phyloP scores from a whole-genome alignment of 2,888 invertebrate genomes.

The Margaritifera margaritifera region DNA sequence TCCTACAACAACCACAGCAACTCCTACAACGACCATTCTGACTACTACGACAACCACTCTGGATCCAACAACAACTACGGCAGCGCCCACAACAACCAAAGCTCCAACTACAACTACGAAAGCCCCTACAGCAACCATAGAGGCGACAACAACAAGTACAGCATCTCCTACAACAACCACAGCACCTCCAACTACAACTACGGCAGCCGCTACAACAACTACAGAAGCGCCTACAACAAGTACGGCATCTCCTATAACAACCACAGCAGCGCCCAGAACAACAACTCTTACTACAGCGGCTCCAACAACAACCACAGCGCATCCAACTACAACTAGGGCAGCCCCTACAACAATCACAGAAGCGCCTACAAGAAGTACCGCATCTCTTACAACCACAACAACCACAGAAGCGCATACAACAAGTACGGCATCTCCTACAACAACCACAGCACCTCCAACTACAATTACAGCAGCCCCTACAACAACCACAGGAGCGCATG shows the following conservation, averaged over 20 bases:
- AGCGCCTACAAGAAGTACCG: conserved; percentile 3
- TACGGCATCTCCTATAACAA: background rate
- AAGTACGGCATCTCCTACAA: conserved; percentile 8
- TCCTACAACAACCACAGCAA: background rate
- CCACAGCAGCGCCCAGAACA: background rate
- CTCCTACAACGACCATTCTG: background rate
- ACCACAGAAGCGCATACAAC: conserved; percentile 3
- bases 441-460: conserved; percentile 5
- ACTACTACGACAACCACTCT: background rate
- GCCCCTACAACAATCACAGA: conserved; percentile 5
- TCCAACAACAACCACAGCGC: conserved; percentile 5
- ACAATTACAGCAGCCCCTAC: background rate
- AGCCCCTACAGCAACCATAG: background rate
- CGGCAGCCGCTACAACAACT: conserved; percentile 4
- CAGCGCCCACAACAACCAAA: background rate
- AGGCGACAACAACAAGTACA: background rate
- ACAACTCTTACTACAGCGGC: conserved; percentile 4
- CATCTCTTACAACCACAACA: conserved; percentile 7
- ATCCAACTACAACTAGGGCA: conserved; percentile 2
- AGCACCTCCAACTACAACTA: background rate
- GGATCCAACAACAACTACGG: background rate
- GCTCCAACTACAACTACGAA: background rate
- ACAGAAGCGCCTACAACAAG: conserved; percentile 1
- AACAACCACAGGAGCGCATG: background rate
- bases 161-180: background rate